Base-by-base conservation (phyloP, 1,140 invertebrate species). In the Drosophila hydei region DNA sequence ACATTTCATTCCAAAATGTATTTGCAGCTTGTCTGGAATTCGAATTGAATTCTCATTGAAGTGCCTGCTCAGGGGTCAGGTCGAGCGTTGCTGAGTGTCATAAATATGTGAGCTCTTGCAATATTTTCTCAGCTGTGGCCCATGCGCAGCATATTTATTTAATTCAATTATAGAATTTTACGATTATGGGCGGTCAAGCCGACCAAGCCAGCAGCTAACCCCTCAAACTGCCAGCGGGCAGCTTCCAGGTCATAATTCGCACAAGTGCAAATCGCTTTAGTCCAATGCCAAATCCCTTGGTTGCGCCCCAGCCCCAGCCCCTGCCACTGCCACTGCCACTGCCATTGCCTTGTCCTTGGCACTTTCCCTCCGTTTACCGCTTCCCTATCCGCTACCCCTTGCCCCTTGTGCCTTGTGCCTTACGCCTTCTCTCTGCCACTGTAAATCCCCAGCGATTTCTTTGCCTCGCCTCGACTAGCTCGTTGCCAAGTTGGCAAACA, bases 111-210 rank as follows among this genome's bases (percentile, higher is more conserved):
- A 33, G 48, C 43, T 33, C n/a, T 25, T 52, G 47, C 75, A 88
- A 88, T 88, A 88, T 88, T 79, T 89, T 76, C 68, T 70, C 83
- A 88, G 83, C 83, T 88, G 83, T 76, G 73, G 75, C 72, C 62
- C 75, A 51, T 61, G 54, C 40, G 43, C 40, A 42, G 18, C 70
- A 65, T 88, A 88, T 88, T 88, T 88, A 88, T 88, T 88, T 88
- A 88, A 88, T 88, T 88, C 83, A 88, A 88, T 88, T 88, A 88
- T 88, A 76, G 83, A 88, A 88, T 88, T 88, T 88, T 88, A 88
- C 72, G 83, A 88, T 88, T 88, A 89, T 79, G 64, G 75, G 25
- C n/a, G 48, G 47, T 42, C 38, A 14, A 42, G 38, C n/a, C n/a
- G 38, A 11, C 12, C 47, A 16, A 27, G 23, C 33, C 51, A 42